Base-by-base conservation (phyloP, 2,113 vertebrate species). In the Falcunculus frontatus region DNA sequence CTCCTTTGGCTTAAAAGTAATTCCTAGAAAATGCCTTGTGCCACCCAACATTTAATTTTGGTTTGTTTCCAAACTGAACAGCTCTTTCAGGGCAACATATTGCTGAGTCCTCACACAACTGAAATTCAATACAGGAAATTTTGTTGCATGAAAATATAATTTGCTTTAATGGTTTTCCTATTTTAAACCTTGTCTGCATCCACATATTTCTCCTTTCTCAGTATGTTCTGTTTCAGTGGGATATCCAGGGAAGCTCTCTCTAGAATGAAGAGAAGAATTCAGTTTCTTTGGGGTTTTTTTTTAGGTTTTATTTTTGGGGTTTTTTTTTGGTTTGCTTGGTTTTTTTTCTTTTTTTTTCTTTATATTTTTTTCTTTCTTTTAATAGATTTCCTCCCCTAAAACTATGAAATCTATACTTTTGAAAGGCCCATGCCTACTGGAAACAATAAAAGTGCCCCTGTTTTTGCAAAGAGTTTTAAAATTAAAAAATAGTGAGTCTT, bases 401-500 rank as follows among this genome's bases (percentile, higher is more conserved):
- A 50, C 10, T 17, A 50, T 42, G 27, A 50, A 76, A 76, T 22
- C 37, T 42, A 9, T 35, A 26, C 10, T 68, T 75, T 65, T 39
- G 32, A 72, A 94, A 91, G 49, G 25, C 4, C 2, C 22, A 5
- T 37, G 7, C 7, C 12, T 65, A 77, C 32, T 70, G 41, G 12
- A 78, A 80, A 73, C 6, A 4, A 12, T 67, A 74, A 73, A n/a
- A 0, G 1, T 6, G 2, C 1, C 29, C 9, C 22, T 59, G 35
- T 21, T 52, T 78, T 47, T 57, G 10, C 8, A 44, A 73, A 49
- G 7, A 69, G 3, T 1, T 1, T 62, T 62, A 52, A 32, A 80
- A 53, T 4, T 49, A 14, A 57, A 47, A 67, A 53, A 30, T 9
- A 10, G 5, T 29, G 2, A 11, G 13, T 62, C 15, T 78, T 33